A percentile compares a stretch with the other conserved stretches of the same genome.
Evolutionary conservation across 2,888 invertebrate genomes (phyloP).

Genomic region (Polyommatus iphigenia): DNA sequence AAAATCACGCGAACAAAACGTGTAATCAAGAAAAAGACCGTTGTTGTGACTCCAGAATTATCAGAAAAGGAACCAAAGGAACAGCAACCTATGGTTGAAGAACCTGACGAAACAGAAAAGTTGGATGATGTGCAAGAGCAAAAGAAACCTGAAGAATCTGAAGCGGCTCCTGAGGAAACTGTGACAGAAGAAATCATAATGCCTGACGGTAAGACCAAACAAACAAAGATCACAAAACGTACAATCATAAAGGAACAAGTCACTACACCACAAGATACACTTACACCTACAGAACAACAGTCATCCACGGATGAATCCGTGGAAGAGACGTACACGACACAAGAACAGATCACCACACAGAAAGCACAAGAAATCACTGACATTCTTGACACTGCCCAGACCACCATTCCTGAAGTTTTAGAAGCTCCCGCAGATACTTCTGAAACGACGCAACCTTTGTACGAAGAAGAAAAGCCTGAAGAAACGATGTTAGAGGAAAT

Average conservation of each 20-base stretch:
- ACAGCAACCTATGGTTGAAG: slow-evolving; percentile 45
- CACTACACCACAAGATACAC: too few species aligned
- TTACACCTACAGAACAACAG: too few species aligned
- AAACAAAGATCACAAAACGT: too few species aligned
- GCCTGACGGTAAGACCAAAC: slow-evolving; percentile 39
- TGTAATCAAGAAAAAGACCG: background rate
- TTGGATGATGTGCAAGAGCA: background rate
- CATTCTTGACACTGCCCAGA: too few species aligned
- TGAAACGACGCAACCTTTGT: slow-evolving; percentile 42
- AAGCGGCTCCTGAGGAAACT: slow-evolving; percentile 54
- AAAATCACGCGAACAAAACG: background rate
- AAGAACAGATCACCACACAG: too few species aligned
- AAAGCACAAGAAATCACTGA: too few species aligned
- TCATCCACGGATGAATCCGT: too few species aligned
- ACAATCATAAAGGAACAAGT: too few species aligned
- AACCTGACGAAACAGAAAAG: background rate
- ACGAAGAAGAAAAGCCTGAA: slow-evolving; percentile 48
- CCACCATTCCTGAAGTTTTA: too few species aligned
- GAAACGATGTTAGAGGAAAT: slow-evolving; percentile 44
- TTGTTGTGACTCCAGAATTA: slow-evolving; percentile 29
- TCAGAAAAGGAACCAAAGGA: slow-evolving; percentile 40
- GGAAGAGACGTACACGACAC: too few species aligned
- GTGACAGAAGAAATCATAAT: slow-evolving; percentile 45
- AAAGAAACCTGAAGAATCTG: slow-evolving; percentile 41
- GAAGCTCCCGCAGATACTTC: too few species aligned